Conservation (phyloP, 2,113 vertebrate species). For the Ardeotis arabs region DNA sequence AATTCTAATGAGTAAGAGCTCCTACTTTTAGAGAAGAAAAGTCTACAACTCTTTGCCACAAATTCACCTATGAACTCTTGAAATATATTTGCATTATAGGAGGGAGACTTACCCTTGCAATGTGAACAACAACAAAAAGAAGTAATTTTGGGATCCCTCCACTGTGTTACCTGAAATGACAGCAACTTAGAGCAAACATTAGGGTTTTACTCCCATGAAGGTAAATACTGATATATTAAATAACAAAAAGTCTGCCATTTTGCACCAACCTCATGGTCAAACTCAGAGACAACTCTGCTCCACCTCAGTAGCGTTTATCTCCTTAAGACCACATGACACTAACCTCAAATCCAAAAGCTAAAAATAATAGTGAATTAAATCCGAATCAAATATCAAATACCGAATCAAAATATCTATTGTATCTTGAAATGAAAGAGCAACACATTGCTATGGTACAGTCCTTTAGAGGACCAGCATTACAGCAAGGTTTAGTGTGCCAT, state of each 20-base stretch:
- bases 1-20: constrained; percentile 18
- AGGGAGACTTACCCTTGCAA: neutral
- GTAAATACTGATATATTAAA: neutral
- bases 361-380: neutral
- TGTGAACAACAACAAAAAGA: neutral
- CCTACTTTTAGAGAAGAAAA: constrained; percentile 26
- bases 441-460: neutral
- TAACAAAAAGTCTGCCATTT: neutral
- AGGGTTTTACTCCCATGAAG: neutral
- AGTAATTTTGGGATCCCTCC: neutral
- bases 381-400: no score
- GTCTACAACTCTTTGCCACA: neutral
- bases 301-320: neutral
- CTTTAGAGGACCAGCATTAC: neutral
- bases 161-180: neutral
- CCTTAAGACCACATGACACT: neutral
- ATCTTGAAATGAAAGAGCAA: neutral
- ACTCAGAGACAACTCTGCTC: neutral
- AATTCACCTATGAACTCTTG: neutral
- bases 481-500: neutral
- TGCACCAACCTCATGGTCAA: neutral
- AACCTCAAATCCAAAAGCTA: neutral
- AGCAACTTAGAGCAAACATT: neutral
- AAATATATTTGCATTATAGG: neutral
- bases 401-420: neutral